Percentiles rank a stretch among this genome's conserved stretches.
These are phyloP conservation scores for Rousettus leschenaultii DNA, from an alignment of 2,113 vertebrate species.

Conservation along the genomic window DNA sequence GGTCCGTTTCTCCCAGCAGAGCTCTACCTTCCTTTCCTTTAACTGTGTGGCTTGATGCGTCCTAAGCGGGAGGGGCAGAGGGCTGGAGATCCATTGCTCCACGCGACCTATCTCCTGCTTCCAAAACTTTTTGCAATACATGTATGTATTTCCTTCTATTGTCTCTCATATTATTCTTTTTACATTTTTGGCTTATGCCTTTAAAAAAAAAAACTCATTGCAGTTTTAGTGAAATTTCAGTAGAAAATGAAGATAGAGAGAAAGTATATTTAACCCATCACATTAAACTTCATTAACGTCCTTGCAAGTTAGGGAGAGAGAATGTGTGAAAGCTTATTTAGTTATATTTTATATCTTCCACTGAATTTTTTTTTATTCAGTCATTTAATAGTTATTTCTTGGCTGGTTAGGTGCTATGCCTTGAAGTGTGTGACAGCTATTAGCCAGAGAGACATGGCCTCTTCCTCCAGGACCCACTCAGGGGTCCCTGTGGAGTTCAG, in stretches of 20 bases:
- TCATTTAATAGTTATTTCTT: not conserved
- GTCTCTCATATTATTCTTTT: not conserved
- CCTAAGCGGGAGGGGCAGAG: accelerated
- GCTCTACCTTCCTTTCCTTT: not conserved
- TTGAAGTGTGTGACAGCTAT: not conserved
- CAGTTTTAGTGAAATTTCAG: not conserved
- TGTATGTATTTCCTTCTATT: not conserved
- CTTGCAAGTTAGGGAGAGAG: not conserved
- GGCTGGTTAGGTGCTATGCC: not conserved
- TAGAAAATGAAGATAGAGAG: not conserved
- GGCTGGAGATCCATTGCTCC: not conserved
- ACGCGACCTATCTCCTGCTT: not conserved
- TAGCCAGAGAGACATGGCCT: not conserved
- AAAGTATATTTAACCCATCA: too few relatives aligned
- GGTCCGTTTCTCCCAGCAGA: not conserved
- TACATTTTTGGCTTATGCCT: not conserved
- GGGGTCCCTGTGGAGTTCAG: not conserved
- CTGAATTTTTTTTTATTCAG: not conserved
- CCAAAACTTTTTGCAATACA: not conserved
- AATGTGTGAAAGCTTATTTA: not conserved
- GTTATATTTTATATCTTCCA: not conserved
- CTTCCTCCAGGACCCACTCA: not conserved
- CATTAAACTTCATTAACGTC: not conserved
- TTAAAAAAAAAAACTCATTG: not conserved
- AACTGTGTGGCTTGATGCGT: not conserved